Evolutionary conservation across 1,140 invertebrate species (phyloP).

Genomic region (Sipha flava): DNA sequence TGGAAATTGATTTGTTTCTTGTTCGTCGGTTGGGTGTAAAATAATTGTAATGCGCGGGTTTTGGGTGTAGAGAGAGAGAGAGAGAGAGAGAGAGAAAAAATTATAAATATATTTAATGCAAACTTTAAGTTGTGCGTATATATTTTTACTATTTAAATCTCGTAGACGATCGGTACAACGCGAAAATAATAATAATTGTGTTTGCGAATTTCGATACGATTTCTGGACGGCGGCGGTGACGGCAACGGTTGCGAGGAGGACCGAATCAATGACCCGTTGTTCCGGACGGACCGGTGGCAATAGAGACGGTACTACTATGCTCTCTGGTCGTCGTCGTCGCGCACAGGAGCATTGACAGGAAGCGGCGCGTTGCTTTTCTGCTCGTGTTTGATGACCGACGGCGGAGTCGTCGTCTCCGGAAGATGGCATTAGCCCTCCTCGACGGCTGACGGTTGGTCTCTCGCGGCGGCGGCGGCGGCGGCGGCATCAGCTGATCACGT

Average conservation of each 20-base stretch:
- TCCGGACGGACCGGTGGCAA: conserved; percentile 23
- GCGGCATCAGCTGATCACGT: conserved; percentile 9
- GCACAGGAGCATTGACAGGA: conserved; percentile 20
- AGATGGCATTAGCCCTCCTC: not conserved
- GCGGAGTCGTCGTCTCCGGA: conserved; percentile 10
- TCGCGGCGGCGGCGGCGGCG: not conserved
- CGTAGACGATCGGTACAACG: no score
- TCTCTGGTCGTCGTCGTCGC: not conserved
- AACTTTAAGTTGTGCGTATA: no score
- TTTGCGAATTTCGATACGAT: no score
- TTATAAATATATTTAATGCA: no score
- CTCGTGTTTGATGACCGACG: conserved; percentile 7
- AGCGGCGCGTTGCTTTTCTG: conserved; percentile 5
- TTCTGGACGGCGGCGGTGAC: not conserved
- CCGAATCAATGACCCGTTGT: conserved; percentile 28
- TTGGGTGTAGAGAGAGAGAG: no score
- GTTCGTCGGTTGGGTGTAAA: no score
- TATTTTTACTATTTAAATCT: no score
- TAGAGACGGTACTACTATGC: not conserved
- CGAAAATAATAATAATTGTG: no score
- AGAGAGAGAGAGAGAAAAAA: no score
- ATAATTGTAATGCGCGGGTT: no score
- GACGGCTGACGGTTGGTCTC: not conserved
- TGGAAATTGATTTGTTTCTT: no score
- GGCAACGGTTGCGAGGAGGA: not conserved